Base-by-base conservation (phyloP, 2,113 vertebrate genomes). In the Anarhynchus alexandrinus region DNA sequence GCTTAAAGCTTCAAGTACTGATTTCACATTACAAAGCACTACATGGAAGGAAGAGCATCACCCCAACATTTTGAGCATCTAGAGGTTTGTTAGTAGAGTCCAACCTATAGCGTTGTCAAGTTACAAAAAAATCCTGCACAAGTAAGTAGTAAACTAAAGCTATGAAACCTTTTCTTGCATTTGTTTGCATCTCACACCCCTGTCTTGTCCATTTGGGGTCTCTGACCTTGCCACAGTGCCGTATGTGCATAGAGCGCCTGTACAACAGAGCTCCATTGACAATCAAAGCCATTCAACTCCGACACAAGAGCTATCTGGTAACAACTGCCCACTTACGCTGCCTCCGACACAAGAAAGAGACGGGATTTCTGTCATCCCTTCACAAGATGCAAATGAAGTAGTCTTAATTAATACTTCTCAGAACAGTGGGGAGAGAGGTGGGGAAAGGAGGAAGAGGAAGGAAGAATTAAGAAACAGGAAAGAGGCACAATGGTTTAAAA, bases 401-500 rank as follows among this genome's bases (percentile, higher is more conserved):
- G 66, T 49, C 42, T 61, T 49, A 57, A 91, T 82, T 58, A 69
- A 86, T 8, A 16, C 38, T 87, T 74, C 82, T 85, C 52, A 94
- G 74, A 96, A 95, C 10, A 55, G n/a, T 49, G 11, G 6, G 29
- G 42, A 86, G 25, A 69, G 42, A 94, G 55, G 43, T 10, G 55
- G 57, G 47, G 77, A 84, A 26, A 74, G 15, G 58, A 77, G n/a
- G 65, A 91, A 86, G 77, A 72, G 67, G 96, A 93, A 96, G 90
- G 82, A 93, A 90, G 82, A 84, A 51, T 88, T 90, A 90, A 79
- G 90, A 91, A 96, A 94, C 65, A 85, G 90, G 73, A 95, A 97
- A 85, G 57, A 77, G 73, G 42, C 70, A 91, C 22, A 74, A 90
- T n/a, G 32, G 25, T 51, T 89, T 74, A 18, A 73, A 93, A 45